phyloP scores from a whole-genome alignment of 2,113 vertebrate genomes.

The Ranitomeya variabilis region DNA sequence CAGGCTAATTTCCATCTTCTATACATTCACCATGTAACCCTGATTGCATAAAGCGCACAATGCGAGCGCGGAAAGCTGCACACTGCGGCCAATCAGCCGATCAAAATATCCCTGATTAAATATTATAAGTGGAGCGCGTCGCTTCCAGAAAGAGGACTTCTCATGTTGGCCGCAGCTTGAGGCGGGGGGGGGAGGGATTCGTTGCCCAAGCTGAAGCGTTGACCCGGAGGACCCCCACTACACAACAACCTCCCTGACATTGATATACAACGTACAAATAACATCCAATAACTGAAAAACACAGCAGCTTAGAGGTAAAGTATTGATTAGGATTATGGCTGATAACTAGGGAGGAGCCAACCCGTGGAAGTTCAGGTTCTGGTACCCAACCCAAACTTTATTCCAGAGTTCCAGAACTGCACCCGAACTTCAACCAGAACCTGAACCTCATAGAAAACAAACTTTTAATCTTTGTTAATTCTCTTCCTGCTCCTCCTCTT shows the following conservation, averaged over 20 bases:
- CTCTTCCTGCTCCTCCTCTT: no score
- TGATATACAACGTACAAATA: background rate
- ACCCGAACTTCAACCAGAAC: no score
- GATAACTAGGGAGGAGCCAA: no score
- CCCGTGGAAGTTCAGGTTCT: no score
- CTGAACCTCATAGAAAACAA: no score
- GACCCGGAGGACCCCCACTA: background rate
- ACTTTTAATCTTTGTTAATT: no score
- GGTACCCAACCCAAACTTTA: no score
- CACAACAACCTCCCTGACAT: background rate
- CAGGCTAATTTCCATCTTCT: conserved; percentile 41
- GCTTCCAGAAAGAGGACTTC: background rate
- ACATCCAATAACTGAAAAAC: background rate
- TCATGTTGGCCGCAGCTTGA: conserved; percentile 24
- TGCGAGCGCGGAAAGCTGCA: conserved; percentile 7
- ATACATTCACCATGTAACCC: conserved; percentile 39
- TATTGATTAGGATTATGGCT: no score
- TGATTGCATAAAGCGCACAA: conserved; percentile 50
- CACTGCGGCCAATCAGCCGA: conserved; percentile 48
- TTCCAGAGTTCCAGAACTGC: no score
- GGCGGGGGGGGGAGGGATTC: background rate
- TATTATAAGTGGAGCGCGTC: conserved; percentile 42
- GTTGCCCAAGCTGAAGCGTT: background rate
- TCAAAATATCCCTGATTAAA: conserved; percentile 55
- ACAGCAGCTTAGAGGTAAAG: background rate